These are phyloP conservation scores for Protonemura montana DNA, from an alignment of 2,888 invertebrate genomes.

Conservation along the genomic window DNA sequence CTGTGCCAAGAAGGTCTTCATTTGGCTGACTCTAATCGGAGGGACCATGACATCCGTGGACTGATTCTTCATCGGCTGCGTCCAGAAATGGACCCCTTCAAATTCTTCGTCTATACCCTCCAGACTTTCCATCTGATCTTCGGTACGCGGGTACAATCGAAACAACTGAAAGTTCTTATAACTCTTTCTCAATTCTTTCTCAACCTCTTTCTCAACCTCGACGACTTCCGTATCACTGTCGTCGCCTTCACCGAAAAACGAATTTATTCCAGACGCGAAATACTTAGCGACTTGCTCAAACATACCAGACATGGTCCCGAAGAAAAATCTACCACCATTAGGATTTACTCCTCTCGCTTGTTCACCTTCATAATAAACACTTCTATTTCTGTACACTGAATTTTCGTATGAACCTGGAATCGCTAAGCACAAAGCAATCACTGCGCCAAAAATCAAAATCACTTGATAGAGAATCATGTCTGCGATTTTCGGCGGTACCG, in stretches of 20 bases:
- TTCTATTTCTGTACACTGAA: background rate
- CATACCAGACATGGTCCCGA: background rate
- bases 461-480: background rate
- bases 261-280: constrained; percentile 1
- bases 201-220: constrained; percentile 57
- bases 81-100: constrained; percentile 67
- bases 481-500: background rate
- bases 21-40: constrained; percentile 68
- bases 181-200: constrained; percentile 57
- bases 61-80: constrained; percentile 62
- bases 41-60: constrained; percentile 78
- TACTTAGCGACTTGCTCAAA: constrained; percentile 17
- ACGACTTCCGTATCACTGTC: background rate
- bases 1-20: constrained; percentile 68
- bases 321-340: background rate
- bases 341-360: background rate
- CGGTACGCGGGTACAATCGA: constrained; percentile 60
- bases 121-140: constrained; percentile 59
- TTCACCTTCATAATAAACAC: background rate
- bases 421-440: background rate
- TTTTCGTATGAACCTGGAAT: background rate
- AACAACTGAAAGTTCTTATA: constrained; percentile 52
- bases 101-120: constrained; percentile 59
- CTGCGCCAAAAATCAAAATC: background rate
- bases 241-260: background rate